Evolutionary conservation across 2,113 vertebrate genomes (phyloP), one percentile per base, ranked within the genome.

Genomic region (Odontesthes bonariensis): DNA sequence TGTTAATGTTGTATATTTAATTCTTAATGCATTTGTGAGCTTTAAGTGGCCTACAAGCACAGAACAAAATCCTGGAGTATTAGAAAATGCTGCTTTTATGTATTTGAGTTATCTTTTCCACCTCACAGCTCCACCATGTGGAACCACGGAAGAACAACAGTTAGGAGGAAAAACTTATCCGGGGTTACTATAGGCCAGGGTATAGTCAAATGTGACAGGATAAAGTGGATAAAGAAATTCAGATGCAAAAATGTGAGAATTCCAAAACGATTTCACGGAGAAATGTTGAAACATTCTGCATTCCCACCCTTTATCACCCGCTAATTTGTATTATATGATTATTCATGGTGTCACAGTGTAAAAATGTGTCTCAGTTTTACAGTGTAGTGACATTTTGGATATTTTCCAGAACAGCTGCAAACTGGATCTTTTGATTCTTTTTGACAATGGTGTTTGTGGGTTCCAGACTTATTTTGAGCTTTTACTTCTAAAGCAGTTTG

Each of bases 51-150:
- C 8, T 44, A 19, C 31, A 33, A 63, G 67, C 22, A 2, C 49
- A 42, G 8, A 42, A 57, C 52, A 3, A 38, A 16, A 75, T 53
- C 22, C 13, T 44, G 1, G 13, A 44, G 12, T 17, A 19, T 59
- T 31, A 56, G 14, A 54, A 46, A 54, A 51, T 14, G 3, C 11
- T n/a, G 46, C 3, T 0, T 54, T 27, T 17, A 10, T 68, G 27
- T 17, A 23, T 58, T 60, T 22, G 6, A 58, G 16, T 6, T 31
- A 9, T 11, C 19, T 40, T 68, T 56, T 64, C 69, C 75, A 0
- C 72, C 42, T 73, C 42, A 73, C 22, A 82, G 67, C 85, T 20
- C 81, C 85, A 59, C 78, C 86, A 62, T 76, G 83, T 87, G 89
- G 82, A 52, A 44, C 14, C n/a, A 61, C 0, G 12, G 3, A 23